Conservation (phyloP, 2,113 vertebrate species). For the Zapornia atra region DNA sequence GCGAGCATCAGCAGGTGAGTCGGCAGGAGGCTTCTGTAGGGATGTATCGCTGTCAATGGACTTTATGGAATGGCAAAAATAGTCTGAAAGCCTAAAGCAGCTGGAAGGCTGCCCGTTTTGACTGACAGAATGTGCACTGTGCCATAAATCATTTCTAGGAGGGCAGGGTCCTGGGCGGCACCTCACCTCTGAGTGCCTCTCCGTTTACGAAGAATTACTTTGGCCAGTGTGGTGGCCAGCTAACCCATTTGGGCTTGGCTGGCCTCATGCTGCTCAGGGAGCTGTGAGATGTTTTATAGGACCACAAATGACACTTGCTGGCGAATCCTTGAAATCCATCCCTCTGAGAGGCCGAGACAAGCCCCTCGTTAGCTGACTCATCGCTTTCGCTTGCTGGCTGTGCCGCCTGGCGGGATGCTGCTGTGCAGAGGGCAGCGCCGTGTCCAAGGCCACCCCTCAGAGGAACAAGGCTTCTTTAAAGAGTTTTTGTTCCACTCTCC, state of each 20-base stretch:
- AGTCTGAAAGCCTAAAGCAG: conserved; percentile 41
- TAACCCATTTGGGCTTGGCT: conserved; percentile 60
- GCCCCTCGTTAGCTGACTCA: background rate
- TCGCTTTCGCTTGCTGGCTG: accelerated
- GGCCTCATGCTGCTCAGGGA: conserved; percentile 15
- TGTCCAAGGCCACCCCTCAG: background rate
- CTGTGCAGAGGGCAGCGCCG: background rate
- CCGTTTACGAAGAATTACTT: conserved; percentile 66
- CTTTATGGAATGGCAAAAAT: conserved; percentile 58
- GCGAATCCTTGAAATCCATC: background rate
- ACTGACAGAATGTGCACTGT: conserved; percentile 39
- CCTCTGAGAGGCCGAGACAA: background rate
- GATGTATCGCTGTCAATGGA: conserved; percentile 26
- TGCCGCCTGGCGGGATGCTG: accelerated
- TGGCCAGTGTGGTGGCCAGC: conserved; percentile 52
- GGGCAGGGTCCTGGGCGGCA: conserved; percentile 57
- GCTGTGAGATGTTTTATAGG: background rate
- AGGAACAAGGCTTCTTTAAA: background rate
- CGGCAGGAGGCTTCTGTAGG: background rate
- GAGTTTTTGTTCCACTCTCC: background rate
- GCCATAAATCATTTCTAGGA: conserved; percentile 57
- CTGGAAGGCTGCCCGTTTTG: conserved; percentile 44
- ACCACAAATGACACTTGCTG: background rate
- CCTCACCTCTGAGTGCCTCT: conserved; percentile 66
- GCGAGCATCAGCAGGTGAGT: background rate